Conservation (phyloP, 2,888 invertebrate species). For the Platynereis dumerilii region DNA sequence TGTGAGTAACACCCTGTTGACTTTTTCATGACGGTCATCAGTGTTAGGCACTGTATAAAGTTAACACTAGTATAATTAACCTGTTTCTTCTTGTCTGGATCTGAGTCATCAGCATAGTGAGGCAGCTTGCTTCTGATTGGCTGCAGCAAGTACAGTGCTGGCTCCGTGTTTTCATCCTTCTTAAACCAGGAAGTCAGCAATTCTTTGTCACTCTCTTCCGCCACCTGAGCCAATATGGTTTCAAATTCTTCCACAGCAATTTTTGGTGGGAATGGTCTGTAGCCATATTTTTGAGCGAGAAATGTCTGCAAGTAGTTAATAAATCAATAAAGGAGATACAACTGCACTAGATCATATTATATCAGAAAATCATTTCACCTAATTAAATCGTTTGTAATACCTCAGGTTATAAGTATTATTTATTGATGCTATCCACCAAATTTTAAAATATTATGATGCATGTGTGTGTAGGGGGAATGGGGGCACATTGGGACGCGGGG, state of each 20-base stretch:
- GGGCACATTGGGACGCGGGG: too few relatives aligned
- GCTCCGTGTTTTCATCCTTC: slow-evolving; percentile 76
- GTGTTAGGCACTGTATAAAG: too few relatives aligned
- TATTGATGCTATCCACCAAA: too few relatives aligned
- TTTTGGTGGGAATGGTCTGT: slow-evolving; percentile 19
- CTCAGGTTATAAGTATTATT: too few relatives aligned
- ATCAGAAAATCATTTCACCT: too few relatives aligned
- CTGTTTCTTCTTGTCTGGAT: slow-evolving; percentile 14
- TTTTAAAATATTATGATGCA: too few relatives aligned
- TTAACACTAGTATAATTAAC: neutral
- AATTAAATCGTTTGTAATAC: too few relatives aligned
- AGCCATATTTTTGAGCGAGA: slow-evolving; percentile 20
- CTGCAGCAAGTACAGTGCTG: slow-evolving; percentile 78
- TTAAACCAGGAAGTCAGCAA: slow-evolving; percentile 68
- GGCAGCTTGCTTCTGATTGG: slow-evolving; percentile 62
- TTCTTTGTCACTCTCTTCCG: neutral
- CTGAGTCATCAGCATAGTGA: slow-evolving; percentile 9
- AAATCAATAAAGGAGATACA: too few relatives aligned
- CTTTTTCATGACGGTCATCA: too few relatives aligned
- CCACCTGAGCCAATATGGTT: neutral
- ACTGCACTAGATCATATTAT: too few relatives aligned
- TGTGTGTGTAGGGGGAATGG: too few relatives aligned
- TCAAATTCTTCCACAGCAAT: slow-evolving; percentile 13
- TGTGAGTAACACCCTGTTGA: too few relatives aligned
- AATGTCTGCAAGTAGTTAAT: slow-evolving; percentile 13